Percentiles rank a stretch among this genome's conserved stretches.
Evolutionary conservation across 2,113 vertebrate genomes (phyloP).

Genomic region (Hippopotamus amphibius): DNA sequence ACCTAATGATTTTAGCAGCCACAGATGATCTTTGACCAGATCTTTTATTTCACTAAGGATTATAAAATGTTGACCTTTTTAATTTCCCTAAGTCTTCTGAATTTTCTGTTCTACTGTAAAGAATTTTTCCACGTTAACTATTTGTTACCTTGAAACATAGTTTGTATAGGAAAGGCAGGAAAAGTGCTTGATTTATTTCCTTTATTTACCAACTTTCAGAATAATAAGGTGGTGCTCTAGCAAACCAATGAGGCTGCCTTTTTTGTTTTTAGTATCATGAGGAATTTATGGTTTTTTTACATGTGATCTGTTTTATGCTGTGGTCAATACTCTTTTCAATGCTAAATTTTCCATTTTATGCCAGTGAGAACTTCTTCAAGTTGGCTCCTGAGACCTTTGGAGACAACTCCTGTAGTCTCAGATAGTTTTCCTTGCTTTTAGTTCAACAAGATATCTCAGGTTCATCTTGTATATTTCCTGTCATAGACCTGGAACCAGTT

Average conservation of each 20-base stretch:
- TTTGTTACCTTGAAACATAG: background rate
- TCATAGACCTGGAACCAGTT: background rate
- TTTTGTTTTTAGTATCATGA: background rate
- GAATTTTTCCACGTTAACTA: background rate
- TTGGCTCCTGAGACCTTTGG: background rate
- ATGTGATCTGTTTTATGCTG: background rate
- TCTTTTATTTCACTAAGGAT: background rate
- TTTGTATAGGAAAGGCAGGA: background rate
- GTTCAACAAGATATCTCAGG: background rate
- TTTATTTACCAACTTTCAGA: constrained; percentile 20
- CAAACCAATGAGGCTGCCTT: background rate
- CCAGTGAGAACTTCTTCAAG: background rate
- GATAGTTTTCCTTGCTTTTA: background rate
- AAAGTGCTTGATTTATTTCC: background rate
- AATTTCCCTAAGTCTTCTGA: constrained; percentile 1
- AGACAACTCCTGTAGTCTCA: background rate
- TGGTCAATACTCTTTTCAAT: background rate
- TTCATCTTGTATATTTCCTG: background rate
- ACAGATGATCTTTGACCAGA: background rate
- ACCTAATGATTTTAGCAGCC: background rate
- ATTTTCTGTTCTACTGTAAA: background rate
- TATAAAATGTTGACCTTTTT: constrained; percentile 44
- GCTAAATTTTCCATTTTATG: background rate
- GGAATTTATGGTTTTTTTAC: background rate
- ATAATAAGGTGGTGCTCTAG: background rate